Evolutionary conservation across 2,888 invertebrate genomes (phyloP), one percentile per base, ranked within the genome.

Genomic region (Tetrapedia diversipes): DNA sequence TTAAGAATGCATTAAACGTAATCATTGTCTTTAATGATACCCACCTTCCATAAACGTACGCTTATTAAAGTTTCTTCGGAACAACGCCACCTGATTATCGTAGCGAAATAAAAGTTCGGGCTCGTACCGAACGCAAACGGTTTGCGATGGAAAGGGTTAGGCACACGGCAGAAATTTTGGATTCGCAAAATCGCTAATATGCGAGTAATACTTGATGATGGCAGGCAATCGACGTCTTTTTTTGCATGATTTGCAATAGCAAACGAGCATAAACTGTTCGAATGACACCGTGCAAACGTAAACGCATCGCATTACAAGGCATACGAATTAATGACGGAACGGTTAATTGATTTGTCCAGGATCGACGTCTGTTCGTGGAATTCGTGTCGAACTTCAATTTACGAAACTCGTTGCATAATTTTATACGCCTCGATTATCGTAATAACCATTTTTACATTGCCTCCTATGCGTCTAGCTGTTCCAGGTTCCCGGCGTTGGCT

Each of bases 301-400:
- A 59, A 45, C 29, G 29, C 49, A 11, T n/a, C n/a, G 19, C 54
- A 4, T 53, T 60, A 56, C 8, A 14, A 19, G 53, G 37, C 27
- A 45, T 34, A 59, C 11, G 11, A 43, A 19, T 57, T 22, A 53
- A 51, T 32, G 45, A 22, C 68, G 29, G 0, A n/a, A 4, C 4
- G 14, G 19, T 32, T 64, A 53, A 74, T 73, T 54, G 75, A 75
- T 75, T 63, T 10, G 72, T 72, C 34, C 14, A 39, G 19, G 39
- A 59, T 59, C 39, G 60, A 51, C 22, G 16, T 45, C 11, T 4
- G n/a, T 19, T 6, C 11, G 22, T 3, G 24, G 60, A 41, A 47
- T 56, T 27, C 32, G 10, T n/a, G 27, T 16, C 3, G 24, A 3
- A 4, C 7, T 47, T 49, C 32, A 10, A 32, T 14, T 37, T 10